Evolutionary conservation across 2,113 vertebrate species (phyloP).

Genomic region (Gasterosteus nipponicus): DNA sequence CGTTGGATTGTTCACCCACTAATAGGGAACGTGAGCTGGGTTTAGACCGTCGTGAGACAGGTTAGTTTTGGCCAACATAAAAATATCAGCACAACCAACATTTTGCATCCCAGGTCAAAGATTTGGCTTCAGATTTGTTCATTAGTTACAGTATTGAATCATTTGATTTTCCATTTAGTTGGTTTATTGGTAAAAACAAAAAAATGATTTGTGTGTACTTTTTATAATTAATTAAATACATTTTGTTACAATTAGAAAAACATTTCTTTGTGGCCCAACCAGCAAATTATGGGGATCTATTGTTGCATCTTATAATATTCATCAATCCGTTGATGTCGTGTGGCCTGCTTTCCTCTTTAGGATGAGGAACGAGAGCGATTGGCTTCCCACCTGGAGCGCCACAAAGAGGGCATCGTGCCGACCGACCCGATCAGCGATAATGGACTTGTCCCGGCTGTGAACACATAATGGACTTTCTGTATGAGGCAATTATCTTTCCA

Average conservation of each 20-base stretch:
- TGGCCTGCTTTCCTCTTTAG: slow-evolving; percentile 64
- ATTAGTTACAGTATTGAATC: neutral
- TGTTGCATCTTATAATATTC: neutral
- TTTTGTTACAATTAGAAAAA: neutral
- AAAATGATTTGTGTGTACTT: neutral
- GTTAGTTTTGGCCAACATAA: no score
- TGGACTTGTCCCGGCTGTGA: neutral
- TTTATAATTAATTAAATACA: neutral
- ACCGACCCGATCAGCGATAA: slow-evolving; percentile 96
- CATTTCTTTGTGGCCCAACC: neutral
- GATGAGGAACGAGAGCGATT: slow-evolving; percentile 98
- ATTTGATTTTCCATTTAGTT: neutral
- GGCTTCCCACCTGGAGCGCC: slow-evolving; percentile 97
- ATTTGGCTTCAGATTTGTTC: no score
- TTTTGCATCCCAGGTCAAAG: no score
- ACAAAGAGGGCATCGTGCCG: slow-evolving; percentile 98
- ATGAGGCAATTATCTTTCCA: no score
- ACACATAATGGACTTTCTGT: neutral
- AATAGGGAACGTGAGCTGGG: no score
- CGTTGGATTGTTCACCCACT: no score
- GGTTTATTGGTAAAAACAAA: neutral
- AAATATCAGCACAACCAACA: no score
- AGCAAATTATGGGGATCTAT: no score
- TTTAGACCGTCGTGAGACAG: no score
- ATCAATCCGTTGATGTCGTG: neutral